A percentile compares a stretch with the other conserved stretches of the same genome.
phyloP scores from a whole-genome alignment of 2,113 vertebrate species.

The Gopherus flavomarginatus region DNA sequence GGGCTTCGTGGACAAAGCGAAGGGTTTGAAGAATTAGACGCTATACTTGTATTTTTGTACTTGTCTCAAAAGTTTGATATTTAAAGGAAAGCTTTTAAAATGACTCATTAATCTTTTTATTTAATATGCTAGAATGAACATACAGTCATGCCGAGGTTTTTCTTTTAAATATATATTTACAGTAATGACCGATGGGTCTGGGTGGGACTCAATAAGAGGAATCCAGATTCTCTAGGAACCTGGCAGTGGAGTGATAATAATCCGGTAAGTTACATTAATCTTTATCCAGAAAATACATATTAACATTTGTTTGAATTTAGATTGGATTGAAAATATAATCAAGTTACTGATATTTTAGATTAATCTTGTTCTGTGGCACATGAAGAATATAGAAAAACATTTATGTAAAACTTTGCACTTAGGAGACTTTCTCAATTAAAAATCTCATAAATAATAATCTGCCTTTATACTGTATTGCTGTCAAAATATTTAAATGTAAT shows the following conservation, averaged over 20 bases:
- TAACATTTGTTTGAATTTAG: neutral
- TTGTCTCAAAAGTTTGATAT: neutral
- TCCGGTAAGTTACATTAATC: constrained; percentile 87
- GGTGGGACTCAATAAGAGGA: constrained; percentile 94
- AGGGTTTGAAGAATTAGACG: neutral
- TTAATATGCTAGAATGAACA: constrained; percentile 16
- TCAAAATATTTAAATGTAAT: neutral
- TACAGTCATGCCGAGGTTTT: neutral
- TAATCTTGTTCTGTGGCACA: constrained; percentile 29
- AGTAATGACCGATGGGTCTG: constrained; percentile 91
- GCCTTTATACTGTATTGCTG: neutral
- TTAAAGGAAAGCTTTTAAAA: neutral
- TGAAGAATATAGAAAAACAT: neutral
- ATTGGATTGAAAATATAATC: constrained; percentile 21
- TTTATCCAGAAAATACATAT: neutral
- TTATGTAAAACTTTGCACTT: neutral
- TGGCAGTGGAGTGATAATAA: constrained; percentile 95
- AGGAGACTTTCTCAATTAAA: neutral
- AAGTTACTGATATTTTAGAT: neutral
- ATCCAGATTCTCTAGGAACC: constrained; percentile 86
- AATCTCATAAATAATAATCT: neutral
- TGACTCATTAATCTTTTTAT: neutral
- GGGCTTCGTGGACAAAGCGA: neutral
- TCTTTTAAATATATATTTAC: constrained; percentile 38
- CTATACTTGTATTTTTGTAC: neutral